Conservation (phyloP, 2,113 vertebrate genomes). For the Malurus elegans region DNA sequence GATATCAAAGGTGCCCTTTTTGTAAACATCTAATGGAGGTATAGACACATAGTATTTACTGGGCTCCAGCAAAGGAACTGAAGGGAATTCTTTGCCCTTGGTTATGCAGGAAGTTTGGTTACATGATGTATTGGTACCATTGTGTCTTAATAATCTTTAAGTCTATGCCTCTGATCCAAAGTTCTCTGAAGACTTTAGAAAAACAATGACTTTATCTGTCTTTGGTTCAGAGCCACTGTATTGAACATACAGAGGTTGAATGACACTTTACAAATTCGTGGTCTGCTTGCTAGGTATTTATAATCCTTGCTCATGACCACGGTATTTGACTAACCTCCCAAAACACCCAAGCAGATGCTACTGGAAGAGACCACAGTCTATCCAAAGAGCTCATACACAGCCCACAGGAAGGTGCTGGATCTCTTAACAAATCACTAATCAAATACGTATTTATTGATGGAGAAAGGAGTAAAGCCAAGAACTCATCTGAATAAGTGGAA, state of each 20-base stretch:
- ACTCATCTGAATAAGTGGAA: not conserved
- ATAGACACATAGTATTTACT: not conserved
- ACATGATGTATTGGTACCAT: not conserved
- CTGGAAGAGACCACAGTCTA: not conserved
- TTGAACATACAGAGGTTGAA: not conserved
- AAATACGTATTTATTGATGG: not conserved
- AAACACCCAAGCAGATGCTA: not conserved
- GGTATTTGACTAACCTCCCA: not conserved
- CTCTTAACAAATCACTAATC: not conserved
- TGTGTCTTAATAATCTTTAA: slow-evolving; percentile 17
- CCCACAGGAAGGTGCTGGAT: not conserved
- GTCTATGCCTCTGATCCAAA: not conserved
- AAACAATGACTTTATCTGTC: not conserved
- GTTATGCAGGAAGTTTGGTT: not conserved
- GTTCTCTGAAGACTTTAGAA: not conserved
- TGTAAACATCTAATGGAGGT: not conserved
- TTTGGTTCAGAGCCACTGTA: not conserved
- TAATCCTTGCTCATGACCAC: not conserved
- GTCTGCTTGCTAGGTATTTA: not conserved
- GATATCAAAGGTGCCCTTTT: not conserved
- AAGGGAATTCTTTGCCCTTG: not conserved
- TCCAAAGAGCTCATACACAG: not conserved
- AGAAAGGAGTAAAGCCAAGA: not conserved
- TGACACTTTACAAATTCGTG: not conserved
- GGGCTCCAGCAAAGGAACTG: not conserved